phyloP scores from a whole-genome alignment of 2,797 vertebrate species.

The Sebastes cheni region DNA sequence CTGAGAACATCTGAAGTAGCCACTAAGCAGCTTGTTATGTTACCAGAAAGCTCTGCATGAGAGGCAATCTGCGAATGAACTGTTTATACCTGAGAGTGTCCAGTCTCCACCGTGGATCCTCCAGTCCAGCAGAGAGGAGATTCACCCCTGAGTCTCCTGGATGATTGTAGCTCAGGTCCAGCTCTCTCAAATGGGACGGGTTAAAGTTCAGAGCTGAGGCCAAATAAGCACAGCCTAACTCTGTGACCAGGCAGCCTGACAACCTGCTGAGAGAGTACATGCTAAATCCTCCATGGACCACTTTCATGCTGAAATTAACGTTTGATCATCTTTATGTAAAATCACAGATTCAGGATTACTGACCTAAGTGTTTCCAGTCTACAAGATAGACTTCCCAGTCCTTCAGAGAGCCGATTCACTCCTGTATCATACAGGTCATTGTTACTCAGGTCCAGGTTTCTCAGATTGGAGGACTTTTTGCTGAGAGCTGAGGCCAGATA shows the following conservation, averaged over 20 bases:
- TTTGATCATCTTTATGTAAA: background rate
- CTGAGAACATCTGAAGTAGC: background rate
- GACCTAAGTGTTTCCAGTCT: slow-evolving; percentile 19
- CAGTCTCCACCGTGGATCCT: background rate
- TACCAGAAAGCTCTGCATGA: background rate
- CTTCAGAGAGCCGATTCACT: background rate
- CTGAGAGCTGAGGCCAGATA: background rate
- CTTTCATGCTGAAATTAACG: background rate
- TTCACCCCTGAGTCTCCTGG: background rate
- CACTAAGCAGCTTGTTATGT: background rate
- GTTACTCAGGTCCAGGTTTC: slow-evolving; percentile 24
- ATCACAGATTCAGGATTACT: background rate
- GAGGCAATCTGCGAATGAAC: background rate
- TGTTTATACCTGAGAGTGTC: background rate
- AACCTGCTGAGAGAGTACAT: background rate
- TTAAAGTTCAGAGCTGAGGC: background rate
- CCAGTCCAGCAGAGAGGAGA: background rate
- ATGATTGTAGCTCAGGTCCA: slow-evolving; percentile 7
- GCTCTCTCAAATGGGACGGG: background rate
- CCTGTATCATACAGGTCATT: slow-evolving; percentile 12
- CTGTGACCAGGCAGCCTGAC: background rate
- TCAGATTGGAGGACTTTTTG: background rate
- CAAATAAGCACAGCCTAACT: background rate
- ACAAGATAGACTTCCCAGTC: background rate
- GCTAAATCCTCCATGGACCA: background rate